These are phyloP conservation scores for Ispidina lecontei DNA, from an alignment of 2,797 vertebrate genomes.

Conservation along the genomic window DNA sequence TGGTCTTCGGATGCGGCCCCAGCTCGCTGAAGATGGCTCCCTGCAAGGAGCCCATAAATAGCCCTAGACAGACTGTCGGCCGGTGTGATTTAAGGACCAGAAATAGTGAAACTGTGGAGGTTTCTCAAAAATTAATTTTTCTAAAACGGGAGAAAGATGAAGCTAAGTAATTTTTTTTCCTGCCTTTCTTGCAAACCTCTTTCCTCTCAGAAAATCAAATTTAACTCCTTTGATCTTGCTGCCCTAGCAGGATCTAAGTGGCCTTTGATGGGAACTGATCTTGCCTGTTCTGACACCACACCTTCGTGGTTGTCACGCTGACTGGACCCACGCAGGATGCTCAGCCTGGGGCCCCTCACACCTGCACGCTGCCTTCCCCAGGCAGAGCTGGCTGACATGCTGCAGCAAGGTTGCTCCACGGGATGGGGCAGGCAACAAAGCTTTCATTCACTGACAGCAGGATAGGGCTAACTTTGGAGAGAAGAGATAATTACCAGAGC, in stretches of 20 bases:
- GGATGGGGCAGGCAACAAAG: not conserved
- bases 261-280: not conserved
- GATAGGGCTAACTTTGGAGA: not conserved
- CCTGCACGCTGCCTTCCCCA: accelerated
- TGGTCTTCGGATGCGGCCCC: constrained; percentile 17
- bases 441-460: not conserved
- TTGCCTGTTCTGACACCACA: not conserved
- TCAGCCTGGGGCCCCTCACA: not conserved
- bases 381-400: not conserved
- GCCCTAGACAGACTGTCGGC: constrained; percentile 13
- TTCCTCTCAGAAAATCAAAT: not conserved
- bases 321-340: not conserved
- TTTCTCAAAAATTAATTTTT: constrained; percentile 67
- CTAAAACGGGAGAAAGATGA: constrained; percentile 63
- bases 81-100: constrained; percentile 57
- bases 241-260: not conserved
- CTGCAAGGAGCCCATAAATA: constrained; percentile 19
- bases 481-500: not conserved
- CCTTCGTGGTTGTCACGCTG: accelerated
- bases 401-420: accelerated
- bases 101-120: constrained; percentile 49
- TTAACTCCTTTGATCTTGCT: not conserved
- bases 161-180: constrained; percentile 25
- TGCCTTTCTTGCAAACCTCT: not conserved
- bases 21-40: not conserved